A percentile compares a stretch with the other conserved stretches of the same genome.
phyloP scores from a whole-genome alignment of 2,797 vertebrate species.

The Balearica regulorum region DNA sequence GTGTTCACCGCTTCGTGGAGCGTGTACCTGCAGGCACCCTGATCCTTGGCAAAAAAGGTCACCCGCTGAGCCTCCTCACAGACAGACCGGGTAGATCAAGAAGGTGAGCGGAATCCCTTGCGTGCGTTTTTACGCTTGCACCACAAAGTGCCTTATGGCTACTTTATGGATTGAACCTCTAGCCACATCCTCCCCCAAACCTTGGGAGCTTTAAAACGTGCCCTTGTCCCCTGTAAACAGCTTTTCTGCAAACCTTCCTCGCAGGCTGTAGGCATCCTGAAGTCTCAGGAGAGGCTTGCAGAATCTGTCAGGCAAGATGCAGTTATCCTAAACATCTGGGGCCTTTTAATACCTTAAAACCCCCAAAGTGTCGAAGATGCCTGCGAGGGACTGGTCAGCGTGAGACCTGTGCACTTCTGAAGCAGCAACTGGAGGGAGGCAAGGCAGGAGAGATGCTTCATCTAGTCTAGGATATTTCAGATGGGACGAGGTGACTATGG shows the following conservation, averaged over 20 bases:
- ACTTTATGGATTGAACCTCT: accelerated
- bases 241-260: background rate
- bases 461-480: background rate
- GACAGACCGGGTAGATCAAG: accelerated
- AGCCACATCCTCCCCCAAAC: accelerated
- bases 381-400: background rate
- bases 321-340: background rate
- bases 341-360: background rate
- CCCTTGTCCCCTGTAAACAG: background rate
- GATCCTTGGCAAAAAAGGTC: accelerated
- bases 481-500: too few relatives aligned
- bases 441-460: background rate
- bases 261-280: background rate
- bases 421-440: background rate
- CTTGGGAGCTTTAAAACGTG: background rate
- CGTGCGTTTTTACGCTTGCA: accelerated
- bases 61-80: too few relatives aligned
- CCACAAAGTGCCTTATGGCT: background rate
- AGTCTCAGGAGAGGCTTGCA: background rate
- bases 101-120: accelerated
- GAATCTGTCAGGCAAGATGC: background rate
- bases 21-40: accelerated
- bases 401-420: background rate
- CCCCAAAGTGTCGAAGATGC: accelerated
- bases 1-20: accelerated